Conservation (phyloP, 2,888 invertebrate species). For the Temnothorax ravouxi region DNA sequence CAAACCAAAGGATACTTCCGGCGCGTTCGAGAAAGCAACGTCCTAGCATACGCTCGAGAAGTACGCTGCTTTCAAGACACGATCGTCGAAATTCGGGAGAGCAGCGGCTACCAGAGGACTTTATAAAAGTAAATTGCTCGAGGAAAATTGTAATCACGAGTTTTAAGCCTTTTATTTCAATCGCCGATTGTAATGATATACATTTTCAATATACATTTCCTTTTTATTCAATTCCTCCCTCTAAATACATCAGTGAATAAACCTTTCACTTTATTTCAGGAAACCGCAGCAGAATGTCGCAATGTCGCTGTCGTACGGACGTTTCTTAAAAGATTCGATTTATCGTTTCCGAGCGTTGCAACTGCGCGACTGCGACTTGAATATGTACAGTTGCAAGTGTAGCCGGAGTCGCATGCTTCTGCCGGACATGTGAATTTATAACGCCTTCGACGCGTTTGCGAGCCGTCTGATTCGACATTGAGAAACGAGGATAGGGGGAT, state of each 20-base stretch:
- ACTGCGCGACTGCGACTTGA: slow-evolving; percentile 63
- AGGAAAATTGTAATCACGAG: not conserved
- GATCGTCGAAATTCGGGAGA: not conserved
- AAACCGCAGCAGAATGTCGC: slow-evolving; percentile 54
- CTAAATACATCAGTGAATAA: not conserved
- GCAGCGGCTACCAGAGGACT: too few species aligned
- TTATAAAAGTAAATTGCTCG: not conserved
- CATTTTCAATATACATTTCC: slow-evolving; percentile 13
- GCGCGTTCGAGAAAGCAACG: slow-evolving; percentile 36
- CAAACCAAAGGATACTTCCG: slow-evolving; percentile 51
- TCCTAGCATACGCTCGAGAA: not conserved
- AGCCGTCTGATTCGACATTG: slow-evolving; percentile 52
- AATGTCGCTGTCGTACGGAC: slow-evolving; percentile 68
- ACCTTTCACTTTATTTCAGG: slow-evolving; percentile 61
- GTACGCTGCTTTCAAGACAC: slow-evolving; percentile 5
- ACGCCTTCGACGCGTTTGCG: slow-evolving; percentile 54
- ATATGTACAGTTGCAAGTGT: slow-evolving; percentile 67
- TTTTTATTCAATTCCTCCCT: not conserved
- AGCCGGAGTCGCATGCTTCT: slow-evolving; percentile 56
- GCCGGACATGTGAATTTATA: slow-evolving; percentile 73
- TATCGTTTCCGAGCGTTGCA: slow-evolving; percentile 65
- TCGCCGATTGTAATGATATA: not conserved
- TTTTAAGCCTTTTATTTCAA: not conserved
- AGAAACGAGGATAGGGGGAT: slow-evolving; percentile 48
- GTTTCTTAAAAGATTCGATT: slow-evolving; percentile 75